phyloP scores from a whole-genome alignment of 2,888 invertebrate species.

The Trachelus tabidus region DNA sequence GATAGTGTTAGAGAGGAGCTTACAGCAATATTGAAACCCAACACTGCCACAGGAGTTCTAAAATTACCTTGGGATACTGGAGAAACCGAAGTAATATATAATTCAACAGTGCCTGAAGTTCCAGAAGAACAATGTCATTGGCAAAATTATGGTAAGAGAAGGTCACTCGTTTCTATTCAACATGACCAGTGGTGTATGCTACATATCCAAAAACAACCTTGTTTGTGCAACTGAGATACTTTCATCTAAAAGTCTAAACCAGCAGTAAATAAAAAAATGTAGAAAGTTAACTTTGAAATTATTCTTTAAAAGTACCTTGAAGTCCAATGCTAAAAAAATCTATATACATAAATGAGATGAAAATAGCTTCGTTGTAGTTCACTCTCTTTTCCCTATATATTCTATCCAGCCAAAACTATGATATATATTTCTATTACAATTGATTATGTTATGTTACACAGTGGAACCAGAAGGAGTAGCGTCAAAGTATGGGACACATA shows the following conservation, averaged over 20 bases:
- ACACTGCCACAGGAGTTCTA: slow-evolving; percentile 38
- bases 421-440: not conserved
- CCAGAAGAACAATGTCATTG: slow-evolving; percentile 46
- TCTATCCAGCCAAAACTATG: not conserved
- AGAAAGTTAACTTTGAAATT: not conserved
- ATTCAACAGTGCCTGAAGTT: slow-evolving; percentile 30
- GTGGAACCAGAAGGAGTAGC: slow-evolving; percentile 23
- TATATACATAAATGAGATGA: not conserved
- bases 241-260: not conserved
- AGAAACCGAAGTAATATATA: slow-evolving; percentile 40
- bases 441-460: slow-evolving; percentile 6
- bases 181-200: not conserved
- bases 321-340: not conserved
- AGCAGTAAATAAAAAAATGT: not conserved
- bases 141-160: slow-evolving; percentile 49
- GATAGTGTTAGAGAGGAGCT: slow-evolving; percentile 46
- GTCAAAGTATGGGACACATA: slow-evolving; percentile 27
- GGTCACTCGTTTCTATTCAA: not conserved
- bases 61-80: slow-evolving; percentile 55
- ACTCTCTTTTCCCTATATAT: slow-evolving; percentile 5
- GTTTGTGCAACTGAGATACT: not conserved
- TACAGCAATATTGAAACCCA: slow-evolving; percentile 46
- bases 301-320: not conserved
- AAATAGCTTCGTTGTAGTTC: not conserved
- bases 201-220: not conserved